Percentiles rank a stretch among this genome's conserved stretches.
phyloP scores from a whole-genome alignment of 1,140 invertebrate species.

The Propsilocerus akamusi region DNA sequence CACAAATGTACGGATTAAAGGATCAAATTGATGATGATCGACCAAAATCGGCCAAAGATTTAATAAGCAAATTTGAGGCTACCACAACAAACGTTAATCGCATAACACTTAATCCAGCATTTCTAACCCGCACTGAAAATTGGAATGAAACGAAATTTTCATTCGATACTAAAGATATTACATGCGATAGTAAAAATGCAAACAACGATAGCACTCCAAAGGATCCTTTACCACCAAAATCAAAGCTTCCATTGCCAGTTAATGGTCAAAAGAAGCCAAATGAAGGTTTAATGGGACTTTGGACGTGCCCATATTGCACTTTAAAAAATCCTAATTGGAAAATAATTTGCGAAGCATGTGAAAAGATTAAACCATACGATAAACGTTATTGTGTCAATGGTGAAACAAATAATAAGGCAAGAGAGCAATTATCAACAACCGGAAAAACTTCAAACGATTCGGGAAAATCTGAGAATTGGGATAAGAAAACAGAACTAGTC shows the following conservation, averaged over 20 bases:
- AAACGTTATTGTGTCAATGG: neutral
- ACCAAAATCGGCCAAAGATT: constrained; percentile 29
- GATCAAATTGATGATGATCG: no score
- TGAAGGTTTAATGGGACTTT: constrained; percentile 12
- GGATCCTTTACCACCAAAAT: constrained; percentile 1
- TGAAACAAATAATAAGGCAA: neutral
- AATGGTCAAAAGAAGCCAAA: neutral
- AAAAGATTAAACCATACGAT: constrained; percentile 20
- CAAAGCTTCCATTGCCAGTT: neutral
- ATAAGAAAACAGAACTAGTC: constrained; percentile 3
- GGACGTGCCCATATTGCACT: constrained; percentile 32
- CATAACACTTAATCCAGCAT: constrained; percentile 29
- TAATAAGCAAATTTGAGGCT: constrained; percentile 43
- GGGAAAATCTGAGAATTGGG: neutral
- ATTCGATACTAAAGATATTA: constrained; percentile 8
- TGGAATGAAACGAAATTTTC: neutral
- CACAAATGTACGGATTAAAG: constrained; percentile 20
- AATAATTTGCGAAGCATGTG: constrained; percentile 33
- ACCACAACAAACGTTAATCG: constrained; percentile 33
- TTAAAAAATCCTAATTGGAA: constrained; percentile 33
- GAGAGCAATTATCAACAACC: neutral
- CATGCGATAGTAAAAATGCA: constrained; percentile 8
- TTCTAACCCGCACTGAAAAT: constrained; percentile 19
- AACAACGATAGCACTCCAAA: neutral
- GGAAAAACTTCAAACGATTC: neutral